Conservation (phyloP, 2,797 vertebrate genomes). For the Xyrichtys novacula region DNA sequence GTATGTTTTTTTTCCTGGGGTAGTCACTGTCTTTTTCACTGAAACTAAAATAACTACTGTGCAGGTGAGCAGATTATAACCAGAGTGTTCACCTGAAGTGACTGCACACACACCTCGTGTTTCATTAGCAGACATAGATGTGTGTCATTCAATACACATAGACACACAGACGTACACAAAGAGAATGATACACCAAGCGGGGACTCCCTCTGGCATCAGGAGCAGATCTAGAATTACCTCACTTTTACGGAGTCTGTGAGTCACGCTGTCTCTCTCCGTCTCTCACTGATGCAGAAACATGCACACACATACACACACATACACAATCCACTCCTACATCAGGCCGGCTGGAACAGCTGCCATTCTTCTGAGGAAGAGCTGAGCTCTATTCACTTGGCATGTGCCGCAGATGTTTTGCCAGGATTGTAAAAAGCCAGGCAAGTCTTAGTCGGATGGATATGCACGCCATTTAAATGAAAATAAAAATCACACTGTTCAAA, state of each 20-base stretch:
- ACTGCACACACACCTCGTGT: constrained; percentile 9
- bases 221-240: constrained; percentile 72
- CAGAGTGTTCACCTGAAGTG: constrained; percentile 51
- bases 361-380: constrained; percentile 46
- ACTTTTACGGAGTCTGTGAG: constrained; percentile 49
- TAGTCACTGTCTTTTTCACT: constrained; percentile 35
- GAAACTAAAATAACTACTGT: constrained; percentile 44
- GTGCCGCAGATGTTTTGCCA: constrained; percentile 39
- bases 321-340: constrained; percentile 17
- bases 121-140: constrained; percentile 15
- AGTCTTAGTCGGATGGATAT: neutral
- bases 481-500: too few relatives aligned
- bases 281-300: neutral
- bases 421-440: constrained; percentile 20
- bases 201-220: constrained; percentile 71
- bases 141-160: constrained; percentile 5
- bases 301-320: constrained; percentile 15
- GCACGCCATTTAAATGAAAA: too few relatives aligned
- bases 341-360: constrained; percentile 45
- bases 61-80: constrained; percentile 56
- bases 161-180: constrained; percentile 18
- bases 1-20: constrained; percentile 16
- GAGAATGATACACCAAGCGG: constrained; percentile 41
- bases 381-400: constrained; percentile 36
- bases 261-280: constrained; percentile 32